Base-by-base conservation (phyloP, 2,888 invertebrate species). In the Frankliniella intonsa region DNA sequence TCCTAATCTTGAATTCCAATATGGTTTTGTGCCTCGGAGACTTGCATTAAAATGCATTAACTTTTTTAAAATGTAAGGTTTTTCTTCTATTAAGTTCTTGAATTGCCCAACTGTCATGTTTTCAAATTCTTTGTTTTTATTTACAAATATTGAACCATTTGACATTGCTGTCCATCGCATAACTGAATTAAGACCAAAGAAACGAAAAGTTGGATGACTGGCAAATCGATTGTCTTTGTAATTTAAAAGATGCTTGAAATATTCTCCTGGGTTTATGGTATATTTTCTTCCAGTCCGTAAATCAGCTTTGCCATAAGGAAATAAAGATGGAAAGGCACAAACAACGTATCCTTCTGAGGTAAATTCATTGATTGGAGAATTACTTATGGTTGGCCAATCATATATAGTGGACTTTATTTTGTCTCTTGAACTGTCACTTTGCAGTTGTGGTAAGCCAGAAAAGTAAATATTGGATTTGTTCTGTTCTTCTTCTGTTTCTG, bases 11-110 rank as follows among this genome's bases (percentile, higher is more conserved):
- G 76, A 27, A 22, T 50, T n/a, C 84, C 84, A 84, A 25, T 76
- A 83, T 50, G 83, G 79, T 65, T 81, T 83, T 51, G 84, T 84
- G 2, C 83, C 83, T 79, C 84, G 38, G 17, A 84, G 9, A n/a
- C 81, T 82, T 38, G 83, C 55, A 9, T 69, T 51, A 80, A 80
- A 84, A 80, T 79, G 81, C 83, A 84, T 84, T 9, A 84, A 76
- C 25, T 81, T 80, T 12, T 80, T 82, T 14, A 80, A 25, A 11
- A 83, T 27, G 3, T 27, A 25, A 25, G 83, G 83, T 38, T 83
- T 49, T 10, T 81, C 38, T 50, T 50, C 9, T 7, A 83, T 65
- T 49, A 81, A 65, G 0, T 51, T 55, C 51, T 51, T 62, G 12
- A 84, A 10, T 80, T 82, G 80, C 11, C 12, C 22, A 7, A 80